Percentiles rank a stretch among this genome's conserved stretches.
These are phyloP conservation scores for Panagrolaimus sp. DNA, from an alignment of 1,140 invertebrate species.

Conservation along the genomic window DNA sequence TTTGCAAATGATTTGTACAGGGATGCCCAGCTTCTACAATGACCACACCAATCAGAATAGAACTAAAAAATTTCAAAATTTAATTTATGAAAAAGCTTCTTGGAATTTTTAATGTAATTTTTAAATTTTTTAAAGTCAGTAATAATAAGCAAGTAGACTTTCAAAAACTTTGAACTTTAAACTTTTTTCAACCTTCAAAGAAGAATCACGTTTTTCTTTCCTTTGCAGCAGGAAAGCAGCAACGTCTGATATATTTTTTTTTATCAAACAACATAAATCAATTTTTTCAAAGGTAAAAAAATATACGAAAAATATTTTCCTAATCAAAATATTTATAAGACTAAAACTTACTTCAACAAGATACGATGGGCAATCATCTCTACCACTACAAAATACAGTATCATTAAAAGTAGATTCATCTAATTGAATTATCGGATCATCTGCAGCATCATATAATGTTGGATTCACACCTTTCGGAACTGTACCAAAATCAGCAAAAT, in stretches of 20 bases:
- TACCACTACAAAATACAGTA: conserved; percentile 46
- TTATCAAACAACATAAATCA: too few species aligned
- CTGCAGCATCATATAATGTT: conserved; percentile 49
- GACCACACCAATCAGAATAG: conserved; percentile 59
- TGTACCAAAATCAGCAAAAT: conserved; percentile 19
- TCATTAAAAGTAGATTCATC: conserved; percentile 58
- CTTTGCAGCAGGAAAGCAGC: too few species aligned
- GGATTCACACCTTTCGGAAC: conserved; percentile 55
- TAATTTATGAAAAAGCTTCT: too few species aligned
- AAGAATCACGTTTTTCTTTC: too few species aligned
- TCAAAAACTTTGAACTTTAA: too few species aligned
- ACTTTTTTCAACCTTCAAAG: too few species aligned
- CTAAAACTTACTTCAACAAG: conserved; percentile 46
- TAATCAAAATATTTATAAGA: neutral
- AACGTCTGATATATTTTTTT: too few species aligned
- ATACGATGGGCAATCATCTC: conserved; percentile 44
- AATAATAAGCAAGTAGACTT: too few species aligned
- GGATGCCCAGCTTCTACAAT: conserved; percentile 53
- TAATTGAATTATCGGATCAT: conserved; percentile 51
- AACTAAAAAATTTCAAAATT: conserved; percentile 44
- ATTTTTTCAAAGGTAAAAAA: too few species aligned
- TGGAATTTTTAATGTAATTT: too few species aligned
- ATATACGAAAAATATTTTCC: neutral
- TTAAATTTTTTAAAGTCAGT: too few species aligned
- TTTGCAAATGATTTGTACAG: conserved; percentile 49